Evolutionary conservation across 1,140 invertebrate genomes (phyloP).

Genomic region (Eueides isabella): DNA sequence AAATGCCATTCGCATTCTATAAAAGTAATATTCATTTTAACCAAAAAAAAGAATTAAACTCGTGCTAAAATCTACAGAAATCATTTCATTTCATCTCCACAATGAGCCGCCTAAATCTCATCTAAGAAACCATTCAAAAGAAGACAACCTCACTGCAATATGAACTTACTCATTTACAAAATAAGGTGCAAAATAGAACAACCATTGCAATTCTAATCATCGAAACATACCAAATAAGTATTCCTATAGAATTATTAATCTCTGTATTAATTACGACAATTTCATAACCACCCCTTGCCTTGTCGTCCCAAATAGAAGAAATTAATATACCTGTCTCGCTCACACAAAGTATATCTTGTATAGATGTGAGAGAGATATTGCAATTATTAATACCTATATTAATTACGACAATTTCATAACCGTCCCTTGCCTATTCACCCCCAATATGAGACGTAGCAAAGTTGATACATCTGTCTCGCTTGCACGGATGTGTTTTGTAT

Average conservation of each 20-base stretch:
- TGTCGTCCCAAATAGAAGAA: slow-evolving; percentile 11
- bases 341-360: slow-evolving; percentile 11
- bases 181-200: slow-evolving; percentile 2
- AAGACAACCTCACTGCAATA: neutral
- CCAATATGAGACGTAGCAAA: neutral
- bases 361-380: slow-evolving; percentile 60
- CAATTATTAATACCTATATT: slow-evolving; percentile 37
- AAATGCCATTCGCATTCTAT: neutral
- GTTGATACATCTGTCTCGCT: slow-evolving; percentile 42
- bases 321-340: slow-evolving; percentile 42
- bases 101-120: neutral
- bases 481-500: slow-evolving; percentile 16
- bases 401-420: slow-evolving; percentile 36
- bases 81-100: neutral
- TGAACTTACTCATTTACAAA: slow-evolving; percentile 1
- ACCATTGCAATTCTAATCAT: slow-evolving; percentile 31
- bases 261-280: slow-evolving; percentile 34
- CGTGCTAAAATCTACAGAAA: neutral
- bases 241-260: slow-evolving; percentile 39
- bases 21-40: neutral
- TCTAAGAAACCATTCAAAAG: neutral
- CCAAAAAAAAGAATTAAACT: neutral
- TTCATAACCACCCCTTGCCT: slow-evolving; percentile 33
- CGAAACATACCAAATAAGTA: slow-evolving; percentile 30
- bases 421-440: slow-evolving; percentile 27